These are phyloP conservation scores for Mastigias papua DNA, from an alignment of 30 jellyfish, hydroid and myxozoan genomes.

Conservation along the genomic window DNA sequence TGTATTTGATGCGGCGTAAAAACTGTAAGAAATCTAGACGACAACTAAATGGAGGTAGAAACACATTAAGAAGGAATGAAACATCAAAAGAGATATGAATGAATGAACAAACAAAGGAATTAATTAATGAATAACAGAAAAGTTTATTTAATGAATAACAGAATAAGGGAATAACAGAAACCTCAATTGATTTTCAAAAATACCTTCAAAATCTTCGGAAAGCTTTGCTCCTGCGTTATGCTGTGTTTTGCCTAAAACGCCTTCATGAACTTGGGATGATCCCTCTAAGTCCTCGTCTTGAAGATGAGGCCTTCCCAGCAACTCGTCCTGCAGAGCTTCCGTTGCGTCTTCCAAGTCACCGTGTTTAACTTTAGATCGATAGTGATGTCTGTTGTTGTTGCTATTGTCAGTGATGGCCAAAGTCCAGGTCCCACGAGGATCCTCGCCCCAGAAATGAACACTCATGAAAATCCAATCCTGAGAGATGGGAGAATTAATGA, in stretches of 20 bases:
- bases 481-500: too few relatives aligned
- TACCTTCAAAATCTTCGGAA: constrained; percentile 86
- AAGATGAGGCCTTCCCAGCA: constrained; percentile 77
- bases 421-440: constrained; percentile 98
- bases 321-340: constrained; percentile 90
- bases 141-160: too few relatives aligned
- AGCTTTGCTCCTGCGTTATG: constrained; percentile 26
- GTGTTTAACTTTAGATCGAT: constrained; percentile 75
- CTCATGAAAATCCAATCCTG: constrained; percentile 99
- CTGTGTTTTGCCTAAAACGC: constrained; percentile 40
- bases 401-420: constrained; percentile 95
- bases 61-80: too few relatives aligned
- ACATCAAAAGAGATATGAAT: too few relatives aligned
- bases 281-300: constrained; percentile 56
- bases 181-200: neutral
- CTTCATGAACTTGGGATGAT: constrained; percentile 70
- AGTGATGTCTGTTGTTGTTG: constrained; percentile 88
- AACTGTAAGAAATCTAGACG: too few relatives aligned
- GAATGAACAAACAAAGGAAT: too few relatives aligned
- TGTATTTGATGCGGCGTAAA: too few relatives aligned
- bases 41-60: too few relatives aligned
- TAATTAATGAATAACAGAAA: too few relatives aligned
- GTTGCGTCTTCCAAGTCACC: constrained; percentile 99
- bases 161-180: too few relatives aligned
- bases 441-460: constrained; percentile 99